Conservation (phyloP, 2,113 vertebrate genomes). For the Gasterosteus nipponicus region DNA sequence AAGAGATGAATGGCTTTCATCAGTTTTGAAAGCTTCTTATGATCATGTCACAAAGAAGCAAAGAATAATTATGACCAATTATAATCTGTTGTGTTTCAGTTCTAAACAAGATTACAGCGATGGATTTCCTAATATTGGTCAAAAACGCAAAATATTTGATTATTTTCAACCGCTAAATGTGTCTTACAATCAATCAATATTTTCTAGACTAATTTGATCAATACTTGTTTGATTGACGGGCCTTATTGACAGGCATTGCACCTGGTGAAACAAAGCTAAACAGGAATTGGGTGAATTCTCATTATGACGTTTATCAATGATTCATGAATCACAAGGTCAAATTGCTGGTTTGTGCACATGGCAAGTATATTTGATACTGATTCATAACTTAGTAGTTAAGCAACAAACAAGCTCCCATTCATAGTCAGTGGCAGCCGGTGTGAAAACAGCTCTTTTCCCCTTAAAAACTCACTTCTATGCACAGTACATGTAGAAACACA, state of each 20-base stretch:
- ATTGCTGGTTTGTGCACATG: slow-evolving; percentile 12
- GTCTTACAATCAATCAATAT: background rate
- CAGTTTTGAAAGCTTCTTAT: background rate
- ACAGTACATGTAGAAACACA: slow-evolving; percentile 33
- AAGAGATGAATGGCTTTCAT: background rate
- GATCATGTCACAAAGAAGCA: background rate
- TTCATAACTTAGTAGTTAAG: slow-evolving; percentile 43
- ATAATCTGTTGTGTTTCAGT: no score
- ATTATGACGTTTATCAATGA: slow-evolving; percentile 54
- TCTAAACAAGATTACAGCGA: background rate
- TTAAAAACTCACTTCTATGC: slow-evolving; percentile 18
- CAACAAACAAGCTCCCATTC: slow-evolving; percentile 19
- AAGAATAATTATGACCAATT: background rate
- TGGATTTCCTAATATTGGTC: background rate
- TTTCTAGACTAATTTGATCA: background rate
- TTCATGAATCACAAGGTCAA: slow-evolving; percentile 61
- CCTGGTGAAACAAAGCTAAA: slow-evolving; percentile 41
- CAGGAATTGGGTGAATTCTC: slow-evolving; percentile 42
- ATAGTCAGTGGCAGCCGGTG: slow-evolving; percentile 26
- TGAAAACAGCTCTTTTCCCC: slow-evolving; percentile 16
- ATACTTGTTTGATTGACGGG: slow-evolving; percentile 14
- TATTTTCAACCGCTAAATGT: background rate
- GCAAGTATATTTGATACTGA: slow-evolving; percentile 34
- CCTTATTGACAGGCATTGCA: slow-evolving; percentile 29
- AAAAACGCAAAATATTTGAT: background rate